Conservation (phyloP, 2,888 invertebrate genomes). For the Drosophila anomalipes region DNA sequence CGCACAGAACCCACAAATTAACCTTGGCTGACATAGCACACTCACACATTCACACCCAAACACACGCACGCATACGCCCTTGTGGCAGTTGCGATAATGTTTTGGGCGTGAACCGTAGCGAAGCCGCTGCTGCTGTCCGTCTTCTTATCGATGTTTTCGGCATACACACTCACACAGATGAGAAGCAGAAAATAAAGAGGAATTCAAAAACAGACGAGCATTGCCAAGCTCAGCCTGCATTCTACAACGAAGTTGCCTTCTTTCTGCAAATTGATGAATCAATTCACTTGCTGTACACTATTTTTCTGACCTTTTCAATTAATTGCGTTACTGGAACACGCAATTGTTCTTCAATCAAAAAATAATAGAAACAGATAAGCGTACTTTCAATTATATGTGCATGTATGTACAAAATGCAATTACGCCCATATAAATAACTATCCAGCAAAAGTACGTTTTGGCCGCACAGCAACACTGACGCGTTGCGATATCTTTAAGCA, state of each 20-base stretch:
- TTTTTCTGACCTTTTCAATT: constrained; percentile 60
- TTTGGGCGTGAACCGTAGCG: constrained; percentile 68
- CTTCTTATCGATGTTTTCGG: constrained; percentile 66
- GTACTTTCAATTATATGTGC: neutral
- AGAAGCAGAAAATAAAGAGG: constrained; percentile 29
- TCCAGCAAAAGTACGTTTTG: neutral
- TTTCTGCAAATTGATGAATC: constrained; percentile 53
- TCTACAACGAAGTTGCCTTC: constrained; percentile 4
- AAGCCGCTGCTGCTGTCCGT: constrained; percentile 40
- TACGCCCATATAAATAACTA: neutral
- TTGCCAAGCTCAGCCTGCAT: constrained; percentile 13
- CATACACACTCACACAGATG: constrained; percentile 7
- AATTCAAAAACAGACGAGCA: constrained; percentile 33
- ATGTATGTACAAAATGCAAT: neutral
- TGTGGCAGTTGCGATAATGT: constrained; percentile 46
- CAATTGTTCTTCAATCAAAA: constrained; percentile 28
- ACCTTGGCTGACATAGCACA: constrained; percentile 33
- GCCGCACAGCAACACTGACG: neutral
- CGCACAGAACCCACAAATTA: constrained; percentile 24
- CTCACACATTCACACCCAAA: constrained; percentile 2
- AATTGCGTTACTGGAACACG: constrained; percentile 19
- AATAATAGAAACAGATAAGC: constrained; percentile 9
- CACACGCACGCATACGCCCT: constrained; percentile 15
- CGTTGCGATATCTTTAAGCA: neutral
- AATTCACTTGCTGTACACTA: constrained; percentile 48